Evolutionary conservation across 2,888 invertebrate genomes (phyloP).

Genomic region (Acanthosoma haemorrhoidale): DNA sequence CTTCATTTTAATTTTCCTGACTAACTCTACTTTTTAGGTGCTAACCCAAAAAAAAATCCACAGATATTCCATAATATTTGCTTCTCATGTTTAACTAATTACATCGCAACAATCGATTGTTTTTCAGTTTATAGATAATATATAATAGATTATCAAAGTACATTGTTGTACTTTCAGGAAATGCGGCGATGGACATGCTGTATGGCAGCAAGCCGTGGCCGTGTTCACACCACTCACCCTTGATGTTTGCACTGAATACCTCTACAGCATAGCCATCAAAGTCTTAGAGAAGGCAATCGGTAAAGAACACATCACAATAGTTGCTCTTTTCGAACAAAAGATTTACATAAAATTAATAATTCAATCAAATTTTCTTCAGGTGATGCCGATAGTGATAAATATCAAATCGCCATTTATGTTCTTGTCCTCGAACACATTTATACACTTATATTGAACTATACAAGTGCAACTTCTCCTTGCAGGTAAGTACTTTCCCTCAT

Average conservation of each 20-base stretch:
- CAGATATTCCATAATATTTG: too few relatives aligned
- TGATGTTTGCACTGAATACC: conserved; percentile 69
- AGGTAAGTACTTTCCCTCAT: conserved; percentile 30
- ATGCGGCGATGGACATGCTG: conserved; percentile 7
- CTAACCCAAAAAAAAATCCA: too few relatives aligned
- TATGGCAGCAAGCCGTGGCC: conserved; percentile 51
- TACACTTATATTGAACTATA: conserved; percentile 59
- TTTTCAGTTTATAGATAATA: too few relatives aligned
- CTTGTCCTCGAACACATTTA: conserved; percentile 64
- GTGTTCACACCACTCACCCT: conserved; percentile 70
- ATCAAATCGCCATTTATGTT: conserved; percentile 58
- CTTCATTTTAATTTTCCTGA: too few relatives aligned
- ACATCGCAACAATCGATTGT: too few relatives aligned
- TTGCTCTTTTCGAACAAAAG: background rate
- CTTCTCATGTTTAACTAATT: too few relatives aligned
- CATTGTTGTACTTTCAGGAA: background rate
- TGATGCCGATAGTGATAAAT: conserved; percentile 59
- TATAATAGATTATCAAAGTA: too few relatives aligned
- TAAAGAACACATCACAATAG: conserved; percentile 45
- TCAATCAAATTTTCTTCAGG: conserved; percentile 44
- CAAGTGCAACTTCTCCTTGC: conserved; percentile 44
- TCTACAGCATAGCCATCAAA: conserved; percentile 59
- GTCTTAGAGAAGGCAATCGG: conserved; percentile 54
- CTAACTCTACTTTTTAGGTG: too few relatives aligned
- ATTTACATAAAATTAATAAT: background rate